Base-by-base conservation (phyloP, 1,140 invertebrate species). In the Drosophila paulistorum region DNA sequence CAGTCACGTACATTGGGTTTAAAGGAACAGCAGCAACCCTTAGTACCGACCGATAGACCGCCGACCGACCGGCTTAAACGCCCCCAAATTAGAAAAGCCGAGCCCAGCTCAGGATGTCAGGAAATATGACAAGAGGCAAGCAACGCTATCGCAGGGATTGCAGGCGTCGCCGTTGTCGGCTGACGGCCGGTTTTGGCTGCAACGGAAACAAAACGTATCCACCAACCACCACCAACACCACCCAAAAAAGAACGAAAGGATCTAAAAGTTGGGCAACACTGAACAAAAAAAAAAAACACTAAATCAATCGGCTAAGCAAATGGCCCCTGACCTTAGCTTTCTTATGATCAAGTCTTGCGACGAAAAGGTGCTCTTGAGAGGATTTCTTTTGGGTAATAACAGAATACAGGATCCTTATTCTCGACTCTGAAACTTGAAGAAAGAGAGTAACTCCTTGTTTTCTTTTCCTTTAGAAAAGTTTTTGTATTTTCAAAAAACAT, bases 81-180 rank as follows among this genome's bases (percentile, higher is more conserved):
- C 76, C 83, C 83, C 82, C 72, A 87, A 87, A 87, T 87, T 73
- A 81, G 76, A 71, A 87, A 77, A 79, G 70, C 68, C 77, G 20
- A 48, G 41, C 66, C 45, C n/a, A 23, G 61, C 14, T 63, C 37
- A 64, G 57, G 74, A 30, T 54, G 75, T 68, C 42, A 41, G 78
- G 74, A 86, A 86, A 86, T 85, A 86, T 86, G 82, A 86, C 75
- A 76, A 69, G 75, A 76, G 77, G 48, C 62, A 64, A 76, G 80
- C 54, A 79, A 68, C 75, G 83, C 73, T 81, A 74, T 74, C 82
- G 68, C 55, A 26, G 9, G 65, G 68, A 70, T 68, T 86, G 82
- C 82, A 86, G 82, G 30, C 17, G 30, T 35, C 61, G 83, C 20
- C 17, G 13, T 26, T 26, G 23, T 41, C 61, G 20, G 33, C 20